These are phyloP conservation scores for Dendrocopos noguchii DNA, from an alignment of 2,113 vertebrate genomes.

Conservation along the genomic window DNA sequence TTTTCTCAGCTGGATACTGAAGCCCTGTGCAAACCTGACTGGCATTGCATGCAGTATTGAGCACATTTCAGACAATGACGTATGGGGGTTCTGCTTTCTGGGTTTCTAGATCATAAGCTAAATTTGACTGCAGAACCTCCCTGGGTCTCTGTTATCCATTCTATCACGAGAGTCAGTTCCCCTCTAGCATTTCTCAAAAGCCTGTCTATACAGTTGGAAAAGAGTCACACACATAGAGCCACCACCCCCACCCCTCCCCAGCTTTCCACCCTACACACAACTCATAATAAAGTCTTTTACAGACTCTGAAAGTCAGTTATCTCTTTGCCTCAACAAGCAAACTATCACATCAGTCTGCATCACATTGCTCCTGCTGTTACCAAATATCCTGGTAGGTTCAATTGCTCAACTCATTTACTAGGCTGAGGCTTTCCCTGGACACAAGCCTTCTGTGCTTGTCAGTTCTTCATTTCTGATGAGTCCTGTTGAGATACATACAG, in stretches of 20 bases:
- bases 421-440: neutral
- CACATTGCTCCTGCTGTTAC: neutral
- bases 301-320: neutral
- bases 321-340: neutral
- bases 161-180: slow-evolving; percentile 19
- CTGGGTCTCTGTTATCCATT: neutral
- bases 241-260: no score
- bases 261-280: neutral
- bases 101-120: slow-evolving; percentile 31
- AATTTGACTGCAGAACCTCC: slow-evolving; percentile 12
- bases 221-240: neutral
- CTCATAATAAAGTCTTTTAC: neutral
- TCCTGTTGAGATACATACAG: neutral
- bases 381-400: neutral
- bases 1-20: neutral
- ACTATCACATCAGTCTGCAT: neutral
- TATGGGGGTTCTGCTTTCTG: slow-evolving; percentile 33
- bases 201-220: neutral
- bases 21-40: neutral
- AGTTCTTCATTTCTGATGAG: neutral
- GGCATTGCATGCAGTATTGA: neutral
- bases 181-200: slow-evolving; percentile 22
- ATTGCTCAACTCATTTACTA: neutral
- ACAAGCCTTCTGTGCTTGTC: neutral
- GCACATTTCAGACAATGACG: neutral